A percentile compares a stretch with the other conserved stretches of the same genome.
Evolutionary conservation across 2,113 vertebrate genomes (phyloP).

Genomic region (Vulpes ferrilata): DNA sequence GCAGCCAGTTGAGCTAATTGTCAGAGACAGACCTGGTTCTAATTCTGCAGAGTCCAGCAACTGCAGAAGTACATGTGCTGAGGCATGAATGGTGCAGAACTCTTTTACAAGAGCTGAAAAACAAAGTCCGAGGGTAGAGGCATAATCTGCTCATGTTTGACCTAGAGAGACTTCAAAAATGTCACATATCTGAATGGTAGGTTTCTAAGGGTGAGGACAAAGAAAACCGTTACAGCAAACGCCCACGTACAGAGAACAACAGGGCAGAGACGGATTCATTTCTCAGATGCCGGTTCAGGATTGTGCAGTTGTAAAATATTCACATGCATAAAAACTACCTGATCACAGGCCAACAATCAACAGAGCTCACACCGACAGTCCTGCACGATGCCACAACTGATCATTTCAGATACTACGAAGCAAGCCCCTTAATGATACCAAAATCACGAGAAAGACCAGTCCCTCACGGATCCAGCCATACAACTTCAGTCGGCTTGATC

Average conservation of each 20-base stretch:
- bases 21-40: slow-evolving; percentile 84
- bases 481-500: slow-evolving; percentile 56
- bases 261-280: not conserved
- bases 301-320: slow-evolving; percentile 56
- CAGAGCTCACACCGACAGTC: not conserved
- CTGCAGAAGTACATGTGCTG: not conserved
- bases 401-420: not conserved
- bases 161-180: slow-evolving; percentile 56
- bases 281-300: not conserved
- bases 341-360: not conserved
- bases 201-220: too few relatives aligned
- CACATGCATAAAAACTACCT: slow-evolving; percentile 4
- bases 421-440: not conserved
- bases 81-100: slow-evolving; percentile 45
- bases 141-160: not conserved
- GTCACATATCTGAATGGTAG: not conserved
- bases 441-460: not conserved
- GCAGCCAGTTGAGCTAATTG: slow-evolving; percentile 88
- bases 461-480: not conserved
- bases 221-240: slow-evolving; percentile 39
- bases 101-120: not conserved
- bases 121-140: not conserved
- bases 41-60: slow-evolving; percentile 79
- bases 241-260: not conserved
- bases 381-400: not conserved